Evolutionary conservation across 1,140 invertebrate genomes (phyloP).

Genomic region (Nomia melanderi): DNA sequence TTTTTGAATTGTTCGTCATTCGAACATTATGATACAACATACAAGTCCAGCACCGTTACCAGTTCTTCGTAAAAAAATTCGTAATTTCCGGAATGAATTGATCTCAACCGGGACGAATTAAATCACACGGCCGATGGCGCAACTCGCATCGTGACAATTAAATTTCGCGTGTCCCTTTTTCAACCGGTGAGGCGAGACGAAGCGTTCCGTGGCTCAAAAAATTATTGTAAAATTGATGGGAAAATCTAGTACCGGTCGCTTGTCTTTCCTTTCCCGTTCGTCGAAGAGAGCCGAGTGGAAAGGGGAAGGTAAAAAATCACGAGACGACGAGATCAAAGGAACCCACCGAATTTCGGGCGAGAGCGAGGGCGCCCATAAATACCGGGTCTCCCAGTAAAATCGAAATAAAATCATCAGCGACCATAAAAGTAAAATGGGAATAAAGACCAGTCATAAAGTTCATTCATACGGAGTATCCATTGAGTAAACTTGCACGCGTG

Average conservation of each 20-base stretch:
- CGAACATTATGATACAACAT: too few relatives aligned
- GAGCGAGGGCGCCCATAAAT: slow-evolving; percentile 41
- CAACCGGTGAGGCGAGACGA: neutral
- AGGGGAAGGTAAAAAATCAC: neutral
- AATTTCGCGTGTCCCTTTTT: slow-evolving; percentile 10
- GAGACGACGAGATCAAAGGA: slow-evolving; percentile 45
- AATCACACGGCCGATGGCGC: slow-evolving; percentile 13
- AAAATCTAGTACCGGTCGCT: neutral
- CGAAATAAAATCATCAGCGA: slow-evolving; percentile 65
- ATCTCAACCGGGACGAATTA: slow-evolving; percentile 29
- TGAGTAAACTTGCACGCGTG: slow-evolving; percentile 38
- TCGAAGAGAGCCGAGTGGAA: neutral
- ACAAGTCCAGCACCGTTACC: too few relatives aligned
- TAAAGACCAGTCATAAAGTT: slow-evolving; percentile 67
- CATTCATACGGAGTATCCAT: slow-evolving; percentile 68
- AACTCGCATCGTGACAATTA: slow-evolving; percentile 14
- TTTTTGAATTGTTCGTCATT: too few relatives aligned
- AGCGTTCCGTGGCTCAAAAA: neutral
- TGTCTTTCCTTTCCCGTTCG: neutral
- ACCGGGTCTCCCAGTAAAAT: slow-evolving; percentile 60
- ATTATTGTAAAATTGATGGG: slow-evolving; percentile 23
- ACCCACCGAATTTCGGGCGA: slow-evolving; percentile 33
- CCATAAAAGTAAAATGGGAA: slow-evolving; percentile 61
- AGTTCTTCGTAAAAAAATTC: slow-evolving; percentile 14
- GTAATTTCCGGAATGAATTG: slow-evolving; percentile 14